Base-by-base conservation (phyloP, 2,113 vertebrate genomes). In the Thalassoma bifasciatum region DNA sequence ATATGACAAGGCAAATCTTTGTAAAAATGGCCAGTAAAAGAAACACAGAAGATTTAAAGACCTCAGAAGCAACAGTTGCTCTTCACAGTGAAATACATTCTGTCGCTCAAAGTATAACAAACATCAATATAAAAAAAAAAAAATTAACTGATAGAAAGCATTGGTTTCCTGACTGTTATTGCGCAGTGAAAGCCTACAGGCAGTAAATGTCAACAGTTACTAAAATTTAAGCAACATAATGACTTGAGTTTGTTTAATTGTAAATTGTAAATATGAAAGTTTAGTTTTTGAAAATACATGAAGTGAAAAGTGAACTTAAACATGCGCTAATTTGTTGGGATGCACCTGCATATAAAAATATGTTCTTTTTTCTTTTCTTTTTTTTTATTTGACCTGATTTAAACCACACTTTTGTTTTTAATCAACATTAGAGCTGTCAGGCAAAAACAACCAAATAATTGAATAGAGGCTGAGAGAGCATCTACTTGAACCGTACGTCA, bases 391-490 rank as follows among this genome's bases (percentile, higher is more conserved):
- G 1, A 8, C 5, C 16, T 14, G 1, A 12, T 49, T 54, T 10
- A 10, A 38, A 38, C 37, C 37, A 38, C 37, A 38, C 37, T 38
- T 38, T 38, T 40, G 38, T 66, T 74, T 63, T 59, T 66, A n/a
- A 12, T 34, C 58, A 26, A 46, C 10, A 34, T 1, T 38, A 5
- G 8, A 61, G 22, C 17, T 14, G 30, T 30, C 30, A 30, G 30
- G 3, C 6, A 30, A 30, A 30, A 30, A 30, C 30, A 30, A 30
- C n/a, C n/a, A n/a, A n/a, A n/a, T n/a, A n/a, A n/a, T 1, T 0
- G 72, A 64, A 65, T 52, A 3, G 53, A 57, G 49, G 21, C 14
- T 51, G 59, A 68, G 11, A 38, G 49, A 64, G 42, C 54, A 74
- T 79, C 44, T 64, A 19, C 42, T 46, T 4, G 5, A 46, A 46